Percentiles rank a stretch among this genome's conserved stretches.
Evolutionary conservation across 2,797 vertebrate genomes (phyloP).

Genomic region (Gadopsis marmoratus): DNA sequence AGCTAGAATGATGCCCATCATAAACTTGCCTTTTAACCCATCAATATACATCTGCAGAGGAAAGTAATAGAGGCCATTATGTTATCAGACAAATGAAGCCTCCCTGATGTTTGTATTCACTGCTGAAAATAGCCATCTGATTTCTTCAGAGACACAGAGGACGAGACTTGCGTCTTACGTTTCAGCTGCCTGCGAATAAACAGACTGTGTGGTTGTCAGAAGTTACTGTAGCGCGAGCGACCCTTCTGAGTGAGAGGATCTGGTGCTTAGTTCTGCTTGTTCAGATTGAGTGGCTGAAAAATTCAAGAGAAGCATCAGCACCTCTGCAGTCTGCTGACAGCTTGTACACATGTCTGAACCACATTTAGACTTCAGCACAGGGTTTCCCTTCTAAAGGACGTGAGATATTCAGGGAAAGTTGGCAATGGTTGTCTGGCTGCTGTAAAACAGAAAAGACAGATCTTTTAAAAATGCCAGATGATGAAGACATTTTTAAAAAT

Average conservation of each 20-base stretch:
- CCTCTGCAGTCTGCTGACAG: constrained; percentile 14
- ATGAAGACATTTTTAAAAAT: neutral
- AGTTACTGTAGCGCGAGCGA: constrained; percentile 8
- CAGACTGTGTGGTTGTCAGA: constrained; percentile 9
- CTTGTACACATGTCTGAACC: constrained; percentile 3
- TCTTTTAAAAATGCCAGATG: neutral
- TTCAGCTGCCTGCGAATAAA: neutral
- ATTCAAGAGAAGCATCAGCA: constrained; percentile 53
- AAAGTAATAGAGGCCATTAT: neutral
- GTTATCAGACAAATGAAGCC: neutral
- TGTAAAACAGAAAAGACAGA: constrained; percentile 1
- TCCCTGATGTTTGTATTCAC: constrained; percentile 3
- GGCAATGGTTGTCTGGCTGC: neutral
- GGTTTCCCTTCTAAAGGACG: constrained; percentile 15
- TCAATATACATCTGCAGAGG: neutral
- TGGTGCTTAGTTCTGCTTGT: constrained; percentile 46
- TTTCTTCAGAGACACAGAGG: neutral
- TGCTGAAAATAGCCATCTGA: constrained; percentile 3
- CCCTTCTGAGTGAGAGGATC: constrained; percentile 27
- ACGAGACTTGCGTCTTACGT: neutral
- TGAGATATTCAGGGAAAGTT: constrained; percentile 16
- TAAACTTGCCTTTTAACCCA: neutral
- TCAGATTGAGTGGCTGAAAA: constrained; percentile 56
- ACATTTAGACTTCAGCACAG: constrained; percentile 35
- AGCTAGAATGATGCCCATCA: neutral